Evolutionary conservation across 2,797 vertebrate species (phyloP), one percentile per base, ranked within the genome.

Genomic region (Pseudotriccus pelzelni): DNA sequence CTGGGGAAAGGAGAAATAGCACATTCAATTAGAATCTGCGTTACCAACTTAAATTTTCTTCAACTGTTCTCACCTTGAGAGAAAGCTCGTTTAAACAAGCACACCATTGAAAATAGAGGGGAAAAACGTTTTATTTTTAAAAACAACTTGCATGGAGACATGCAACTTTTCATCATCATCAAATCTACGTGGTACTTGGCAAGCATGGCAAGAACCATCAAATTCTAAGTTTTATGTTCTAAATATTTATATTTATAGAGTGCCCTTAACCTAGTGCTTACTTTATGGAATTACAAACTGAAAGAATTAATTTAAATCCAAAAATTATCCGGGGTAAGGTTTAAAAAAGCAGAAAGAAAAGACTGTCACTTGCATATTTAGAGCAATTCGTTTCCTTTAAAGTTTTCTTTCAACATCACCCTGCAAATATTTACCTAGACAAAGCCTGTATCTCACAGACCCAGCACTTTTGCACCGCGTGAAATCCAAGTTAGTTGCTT

Each of bases 1-100:
- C 99, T 99, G 97, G 66, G 72, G 90, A 91, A 94, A 96, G 58
- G 74, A 97, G 63, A 91, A 95, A 96, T 24, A 88, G 74, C 52
- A 94, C 22, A 86, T 46, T 69, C 55, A 67, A 37, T 96, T 88
- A 95, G 84, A 69, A 91, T 49, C 78, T 56, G 82, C 32, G 20
- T 44, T 66, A 77, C 41, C 44, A 74, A 63, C n/a, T 77, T 46
- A 27, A 39, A 56, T 63, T 64, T 60, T 50, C 44, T 79, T 69
- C 68, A 87, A 32, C 37, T 89, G 27, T 56, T 74, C 47, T 81
- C 22, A 47, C 12, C 37, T 24, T 39, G 27, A 49, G 19, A 62
- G 25, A 64, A 72, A 94, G n/a, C 37, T 91, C 22, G 27, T 37
- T 49, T 70, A 27, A 73, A 49, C 34, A 73, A 32, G 60, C 5